Base-by-base conservation (phyloP, 1,140 invertebrate genomes). In the Dendrolimus kikuchii region DNA sequence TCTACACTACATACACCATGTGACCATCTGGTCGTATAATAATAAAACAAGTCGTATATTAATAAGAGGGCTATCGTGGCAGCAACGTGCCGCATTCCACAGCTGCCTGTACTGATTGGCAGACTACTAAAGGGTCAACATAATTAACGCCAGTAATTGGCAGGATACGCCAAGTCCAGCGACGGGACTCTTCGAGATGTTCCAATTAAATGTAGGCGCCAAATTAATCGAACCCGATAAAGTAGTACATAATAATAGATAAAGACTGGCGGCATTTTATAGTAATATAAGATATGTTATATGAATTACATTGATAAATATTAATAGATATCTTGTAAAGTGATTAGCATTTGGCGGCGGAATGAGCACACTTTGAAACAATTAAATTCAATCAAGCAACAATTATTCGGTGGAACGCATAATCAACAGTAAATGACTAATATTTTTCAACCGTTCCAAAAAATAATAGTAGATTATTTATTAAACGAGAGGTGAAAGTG, bases 51-150 rank as follows among this genome's bases (percentile, higher is more conserved):
- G 23, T 23, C 53, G 36, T 9, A 9, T 6, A 46, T 46, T 43
- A 43, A 23, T n/a, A 46, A 23, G 9, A 46, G 2, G 7, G 38
- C 36, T 38, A 37, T 58, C 50, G 46, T 51, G 50, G 49, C 44
- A 54, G 53, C 59, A 59, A 55, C 53, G 57, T 63, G 51, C 55
- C 60, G 58, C 60, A 61, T 71, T 63, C 66, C 62, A 53, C 49
- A 53, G 49, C 59, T 64, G 57, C 64, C 62, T 40, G 47, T 49
- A 56, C 50, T 68, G 62, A 67, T 67, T 64, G 54, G 58, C 57
- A 62, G 53, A 4, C 42, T 40, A 61, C 48, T 61, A 55, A 53
- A 62, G 59, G 59, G 59, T 65, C 59, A 65, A 55, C 47, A 64
- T 57, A 58, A 64, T 64, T 58, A 57, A 45, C 46, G 44, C 42